phyloP scores from a whole-genome alignment of 53 echinoderm and acorn worm species.

The Holothuria scabra region DNA sequence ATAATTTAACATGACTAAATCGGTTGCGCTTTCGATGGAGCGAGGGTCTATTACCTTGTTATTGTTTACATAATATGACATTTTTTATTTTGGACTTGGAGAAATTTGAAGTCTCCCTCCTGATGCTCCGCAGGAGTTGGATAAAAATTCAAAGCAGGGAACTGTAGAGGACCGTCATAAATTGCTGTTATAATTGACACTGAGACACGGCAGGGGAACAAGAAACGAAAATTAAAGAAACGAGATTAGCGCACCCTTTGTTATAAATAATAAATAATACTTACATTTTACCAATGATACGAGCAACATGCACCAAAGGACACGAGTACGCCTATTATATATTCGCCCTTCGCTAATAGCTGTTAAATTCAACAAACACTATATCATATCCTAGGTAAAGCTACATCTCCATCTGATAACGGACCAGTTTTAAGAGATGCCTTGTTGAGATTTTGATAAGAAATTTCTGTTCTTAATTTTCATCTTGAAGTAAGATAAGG shows the following conservation, averaged over 20 bases:
- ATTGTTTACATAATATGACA: constrained; percentile 35
- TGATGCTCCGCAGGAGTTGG: too few species aligned
- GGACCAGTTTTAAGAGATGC: constrained; percentile 6
- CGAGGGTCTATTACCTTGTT: not conserved
- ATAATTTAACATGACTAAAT: constrained; percentile 40
- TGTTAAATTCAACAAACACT: constrained; percentile 42
- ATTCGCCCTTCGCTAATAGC: constrained; percentile 21
- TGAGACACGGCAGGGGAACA: constrained; percentile 12
- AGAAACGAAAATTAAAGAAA: not conserved
- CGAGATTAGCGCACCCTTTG: constrained; percentile 3
- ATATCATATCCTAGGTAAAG: constrained; percentile 4
- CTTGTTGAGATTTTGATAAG: constrained; percentile 27
- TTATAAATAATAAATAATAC: constrained; percentile 27
- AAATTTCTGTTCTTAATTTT: constrained; percentile 23
- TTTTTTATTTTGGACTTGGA: constrained; percentile 32
- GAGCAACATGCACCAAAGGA: not conserved
- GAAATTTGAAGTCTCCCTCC: constrained; percentile 31
- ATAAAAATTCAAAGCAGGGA: not conserved
- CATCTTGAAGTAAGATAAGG: constrained; percentile 10
- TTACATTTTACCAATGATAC: constrained; percentile 28
- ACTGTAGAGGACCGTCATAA: constrained; percentile 30
- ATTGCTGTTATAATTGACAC: constrained; percentile 31
- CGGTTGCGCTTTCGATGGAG: constrained; percentile 32
- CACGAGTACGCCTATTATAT: not conserved
- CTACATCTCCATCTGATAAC: not conserved